Evolutionary conservation across 2,113 vertebrate species (phyloP).

Genomic region (Donacobius atricapilla): DNA sequence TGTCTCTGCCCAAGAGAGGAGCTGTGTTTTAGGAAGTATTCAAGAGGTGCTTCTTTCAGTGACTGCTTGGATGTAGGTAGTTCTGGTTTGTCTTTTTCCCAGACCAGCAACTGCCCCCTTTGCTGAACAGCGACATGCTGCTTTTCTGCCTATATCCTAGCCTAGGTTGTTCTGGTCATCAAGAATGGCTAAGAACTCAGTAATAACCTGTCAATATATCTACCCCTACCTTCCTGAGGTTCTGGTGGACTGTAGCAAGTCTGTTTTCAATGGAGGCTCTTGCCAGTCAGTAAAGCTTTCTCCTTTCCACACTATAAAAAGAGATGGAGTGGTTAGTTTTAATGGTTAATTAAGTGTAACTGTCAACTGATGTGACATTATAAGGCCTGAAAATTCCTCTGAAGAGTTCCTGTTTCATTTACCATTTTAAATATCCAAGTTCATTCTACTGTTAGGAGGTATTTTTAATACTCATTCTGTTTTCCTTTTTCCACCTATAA

Average conservation of each 20-base stretch:
- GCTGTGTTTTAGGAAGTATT: background rate
- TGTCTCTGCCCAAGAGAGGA: background rate
- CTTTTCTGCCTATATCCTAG: background rate
- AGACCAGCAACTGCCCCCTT: background rate
- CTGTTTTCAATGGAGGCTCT: background rate
- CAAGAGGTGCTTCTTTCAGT: background rate
- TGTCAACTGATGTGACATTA: background rate
- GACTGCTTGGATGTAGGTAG: background rate
- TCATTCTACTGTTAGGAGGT: background rate
- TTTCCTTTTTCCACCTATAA: background rate
- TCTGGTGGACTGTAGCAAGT: background rate
- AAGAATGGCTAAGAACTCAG: background rate
- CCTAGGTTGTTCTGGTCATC: background rate
- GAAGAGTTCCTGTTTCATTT: background rate
- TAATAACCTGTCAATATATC: background rate
- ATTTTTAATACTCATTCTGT: background rate
- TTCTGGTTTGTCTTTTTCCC: background rate
- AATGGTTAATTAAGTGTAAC: background rate
- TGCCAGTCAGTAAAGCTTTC: background rate
- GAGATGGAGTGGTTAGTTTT: background rate
- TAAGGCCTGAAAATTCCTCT: background rate
- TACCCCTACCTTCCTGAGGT: background rate
- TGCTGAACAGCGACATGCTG: background rate
- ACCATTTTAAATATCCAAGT: background rate
- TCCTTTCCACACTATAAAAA: background rate